These are phyloP conservation scores for Beris morrisii DNA, from an alignment of 2,888 invertebrate genomes.

Conservation along the genomic window DNA sequence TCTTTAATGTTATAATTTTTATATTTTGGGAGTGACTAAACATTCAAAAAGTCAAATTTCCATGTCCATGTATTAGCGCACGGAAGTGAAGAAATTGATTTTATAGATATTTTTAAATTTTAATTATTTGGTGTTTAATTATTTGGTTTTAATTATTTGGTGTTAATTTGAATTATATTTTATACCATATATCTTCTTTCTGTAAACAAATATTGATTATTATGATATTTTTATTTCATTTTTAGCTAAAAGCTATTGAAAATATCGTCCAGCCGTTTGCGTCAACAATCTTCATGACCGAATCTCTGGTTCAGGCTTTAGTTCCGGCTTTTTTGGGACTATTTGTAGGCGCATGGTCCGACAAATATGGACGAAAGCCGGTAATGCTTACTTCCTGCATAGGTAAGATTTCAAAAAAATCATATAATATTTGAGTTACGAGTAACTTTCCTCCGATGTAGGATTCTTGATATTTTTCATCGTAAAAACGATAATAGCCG, in stretches of 20 bases:
- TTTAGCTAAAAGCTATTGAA: slow-evolving; percentile 21
- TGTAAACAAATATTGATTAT: too few species aligned
- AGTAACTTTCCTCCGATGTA: not conserved
- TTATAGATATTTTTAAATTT: too few species aligned
- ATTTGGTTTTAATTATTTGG: too few species aligned
- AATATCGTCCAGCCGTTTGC: slow-evolving; percentile 65
- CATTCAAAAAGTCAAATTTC: too few species aligned
- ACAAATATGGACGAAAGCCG: slow-evolving; percentile 74
- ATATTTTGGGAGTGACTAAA: too few species aligned
- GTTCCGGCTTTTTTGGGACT: slow-evolving; percentile 69
- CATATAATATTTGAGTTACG: too few species aligned
- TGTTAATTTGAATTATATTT: too few species aligned
- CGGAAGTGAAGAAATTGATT: too few species aligned
- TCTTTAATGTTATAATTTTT: too few species aligned
- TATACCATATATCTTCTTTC: too few species aligned
- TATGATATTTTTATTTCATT: not conserved
- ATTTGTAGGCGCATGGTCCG: slow-evolving; percentile 81
- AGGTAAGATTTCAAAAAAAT: slow-evolving; percentile 56
- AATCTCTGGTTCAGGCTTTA: slow-evolving; percentile 65
- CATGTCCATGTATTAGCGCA: too few species aligned
- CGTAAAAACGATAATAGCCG: slow-evolving; percentile 45
- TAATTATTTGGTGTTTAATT: too few species aligned
- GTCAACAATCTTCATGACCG: slow-evolving; percentile 64
- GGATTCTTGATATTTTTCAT: slow-evolving; percentile 16
- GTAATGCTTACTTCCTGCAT: slow-evolving; percentile 65